These are phyloP conservation scores for Malacosoma neustria DNA, from an alignment of 2,888 invertebrate species.

Conservation along the genomic window DNA sequence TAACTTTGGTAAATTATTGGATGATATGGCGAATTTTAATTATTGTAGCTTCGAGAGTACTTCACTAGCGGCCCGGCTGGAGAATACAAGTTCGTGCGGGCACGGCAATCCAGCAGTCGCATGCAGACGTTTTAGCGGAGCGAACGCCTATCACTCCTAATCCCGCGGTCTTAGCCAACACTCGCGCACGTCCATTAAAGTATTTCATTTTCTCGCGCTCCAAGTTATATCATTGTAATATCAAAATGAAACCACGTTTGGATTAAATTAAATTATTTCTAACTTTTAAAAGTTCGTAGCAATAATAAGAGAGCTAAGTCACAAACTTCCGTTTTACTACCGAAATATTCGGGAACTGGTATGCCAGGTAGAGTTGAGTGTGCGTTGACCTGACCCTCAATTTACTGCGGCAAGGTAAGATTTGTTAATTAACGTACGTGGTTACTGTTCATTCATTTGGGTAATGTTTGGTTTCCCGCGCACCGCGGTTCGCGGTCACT, in stretches of 20 bases:
- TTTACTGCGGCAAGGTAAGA: constrained; percentile 28
- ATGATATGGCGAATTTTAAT: no score
- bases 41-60: no score
- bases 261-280: constrained; percentile 5
- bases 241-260: constrained; percentile 8
- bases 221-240: constrained; percentile 4
- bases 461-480: background rate
- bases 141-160: background rate
- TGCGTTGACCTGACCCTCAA: constrained; percentile 18
- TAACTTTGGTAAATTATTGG: no score
- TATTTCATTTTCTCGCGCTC: background rate
- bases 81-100: background rate
- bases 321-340: constrained; percentile 24
- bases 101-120: background rate
- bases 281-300: constrained; percentile 11
- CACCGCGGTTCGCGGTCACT: no score
- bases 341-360: constrained; percentile 20
- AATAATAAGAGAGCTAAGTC: constrained; percentile 18
- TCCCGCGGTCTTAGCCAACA: background rate
- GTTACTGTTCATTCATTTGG: constrained; percentile 4
- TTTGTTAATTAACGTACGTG: constrained; percentile 20
- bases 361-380: constrained; percentile 25
- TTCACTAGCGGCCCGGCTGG: background rate
- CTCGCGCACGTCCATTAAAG: background rate
- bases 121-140: background rate